A percentile compares a stretch with the other conserved stretches of the same genome.
phyloP scores from a whole-genome alignment of 1,140 invertebrate genomes.

The Trachymyrmex cornetzi region DNA sequence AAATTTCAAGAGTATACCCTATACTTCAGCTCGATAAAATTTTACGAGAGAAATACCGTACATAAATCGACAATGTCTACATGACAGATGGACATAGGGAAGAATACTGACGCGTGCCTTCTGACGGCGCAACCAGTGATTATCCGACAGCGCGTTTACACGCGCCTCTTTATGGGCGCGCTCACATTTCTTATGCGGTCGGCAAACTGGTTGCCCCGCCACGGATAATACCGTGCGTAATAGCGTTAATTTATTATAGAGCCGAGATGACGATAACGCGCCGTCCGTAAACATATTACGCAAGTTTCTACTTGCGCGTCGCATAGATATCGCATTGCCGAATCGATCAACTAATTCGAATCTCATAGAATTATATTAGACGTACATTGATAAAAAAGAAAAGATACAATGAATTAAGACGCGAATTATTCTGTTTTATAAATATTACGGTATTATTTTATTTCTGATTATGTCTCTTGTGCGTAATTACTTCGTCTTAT shows the following conservation, averaged over 20 bases:
- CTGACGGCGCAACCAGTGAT: conserved; percentile 53
- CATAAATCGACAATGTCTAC: conserved; percentile 20
- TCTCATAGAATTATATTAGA: not conserved
- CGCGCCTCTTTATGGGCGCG: conserved; percentile 61
- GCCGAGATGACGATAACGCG: conserved; percentile 35
- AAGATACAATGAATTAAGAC: not conserved
- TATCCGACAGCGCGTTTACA: conserved; percentile 59
- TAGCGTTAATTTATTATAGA: conserved; percentile 66
- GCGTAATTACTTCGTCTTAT: not conserved
- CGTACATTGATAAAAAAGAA: not conserved
- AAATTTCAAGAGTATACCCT: not conserved
- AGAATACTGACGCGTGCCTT: conserved; percentile 60
- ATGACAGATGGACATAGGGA: conserved; percentile 10
- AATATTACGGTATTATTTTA: not conserved
- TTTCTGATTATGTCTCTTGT: not conserved
- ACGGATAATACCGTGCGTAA: conserved; percentile 53
- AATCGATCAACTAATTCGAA: conserved; percentile 18
- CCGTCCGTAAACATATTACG: conserved; percentile 59
- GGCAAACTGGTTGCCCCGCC: conserved; percentile 59
- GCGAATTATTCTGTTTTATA: not conserved
- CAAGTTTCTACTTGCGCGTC: conserved; percentile 34
- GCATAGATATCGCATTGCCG: not conserved
- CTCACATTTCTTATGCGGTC: conserved; percentile 62
- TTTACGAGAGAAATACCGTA: not conserved
- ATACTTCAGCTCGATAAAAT: not conserved